Evolutionary conservation across 2,113 vertebrate species (phyloP).

Genomic region (Terrapene triunguis): DNA sequence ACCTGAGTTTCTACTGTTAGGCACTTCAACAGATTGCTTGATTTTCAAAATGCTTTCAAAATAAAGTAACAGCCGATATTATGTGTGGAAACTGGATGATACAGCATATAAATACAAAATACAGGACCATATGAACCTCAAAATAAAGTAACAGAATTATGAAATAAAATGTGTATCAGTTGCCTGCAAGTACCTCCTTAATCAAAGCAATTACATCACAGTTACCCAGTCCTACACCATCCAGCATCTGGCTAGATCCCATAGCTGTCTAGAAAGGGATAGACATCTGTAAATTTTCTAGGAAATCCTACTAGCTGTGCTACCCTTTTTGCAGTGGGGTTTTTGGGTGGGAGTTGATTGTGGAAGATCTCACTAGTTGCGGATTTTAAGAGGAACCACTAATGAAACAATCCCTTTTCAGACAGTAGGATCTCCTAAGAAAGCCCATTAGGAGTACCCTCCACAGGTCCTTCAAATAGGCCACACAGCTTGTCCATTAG

Average conservation of each 20-base stretch:
- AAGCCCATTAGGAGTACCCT: not conserved
- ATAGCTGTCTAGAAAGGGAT: not conserved
- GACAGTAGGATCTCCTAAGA: not conserved
- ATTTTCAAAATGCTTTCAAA: not conserved
- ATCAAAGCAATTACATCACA: too few species aligned
- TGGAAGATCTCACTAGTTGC: not conserved
- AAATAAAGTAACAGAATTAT: too few species aligned
- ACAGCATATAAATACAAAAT: not conserved
- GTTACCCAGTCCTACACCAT: not conserved
- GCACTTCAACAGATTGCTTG: not conserved
- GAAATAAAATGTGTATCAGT: too few species aligned
- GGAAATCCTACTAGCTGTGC: not conserved
- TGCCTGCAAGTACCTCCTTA: too few species aligned
- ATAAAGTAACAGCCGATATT: not conserved
- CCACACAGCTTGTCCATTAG: not conserved
- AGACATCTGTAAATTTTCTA: not conserved
- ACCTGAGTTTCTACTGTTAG: not conserved
- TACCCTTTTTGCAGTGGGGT: not conserved
- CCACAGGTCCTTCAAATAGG: not conserved
- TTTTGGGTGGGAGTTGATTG: not conserved
- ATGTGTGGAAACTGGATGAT: not conserved
- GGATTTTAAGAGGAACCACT: not conserved
- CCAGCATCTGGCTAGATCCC: not conserved
- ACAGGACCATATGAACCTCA: too few species aligned
- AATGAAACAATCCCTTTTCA: not conserved